Percentiles rank a stretch among this genome's conserved stretches.
Conservation (phyloP, 1,140 invertebrate species). For the Triops cancriformis region DNA sequence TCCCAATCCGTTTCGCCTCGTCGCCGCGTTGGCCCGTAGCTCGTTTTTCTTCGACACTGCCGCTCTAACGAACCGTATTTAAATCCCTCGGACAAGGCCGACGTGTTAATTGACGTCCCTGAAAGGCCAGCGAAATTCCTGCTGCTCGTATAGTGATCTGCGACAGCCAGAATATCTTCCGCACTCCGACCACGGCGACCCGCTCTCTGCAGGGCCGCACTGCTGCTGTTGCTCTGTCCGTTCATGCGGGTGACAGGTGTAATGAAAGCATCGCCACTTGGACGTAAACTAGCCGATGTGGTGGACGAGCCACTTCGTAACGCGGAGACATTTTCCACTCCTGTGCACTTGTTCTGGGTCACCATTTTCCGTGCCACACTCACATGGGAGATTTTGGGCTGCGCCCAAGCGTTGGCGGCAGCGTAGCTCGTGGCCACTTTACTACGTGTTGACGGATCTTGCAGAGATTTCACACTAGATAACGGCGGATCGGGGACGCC, state of each 20-base stretch:
- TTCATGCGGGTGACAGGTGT: not conserved
- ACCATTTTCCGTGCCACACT: not conserved
- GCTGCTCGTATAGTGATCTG: not conserved
- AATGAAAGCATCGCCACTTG: not conserved
- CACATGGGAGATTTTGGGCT: not conserved
- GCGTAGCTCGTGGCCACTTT: not conserved
- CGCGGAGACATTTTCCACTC: not conserved
- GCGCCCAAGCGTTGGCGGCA: not conserved
- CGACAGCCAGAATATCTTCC: constrained; percentile 23
- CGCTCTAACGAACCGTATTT: constrained; percentile 27
- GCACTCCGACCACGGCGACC: constrained; percentile 23
- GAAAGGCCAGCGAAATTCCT: not conserved
- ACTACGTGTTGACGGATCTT: not conserved
- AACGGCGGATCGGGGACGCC: not conserved
- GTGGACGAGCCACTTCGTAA: not conserved
- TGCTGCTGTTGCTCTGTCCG: not conserved
- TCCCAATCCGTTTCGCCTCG: constrained; percentile 29
- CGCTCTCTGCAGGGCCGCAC: not conserved
- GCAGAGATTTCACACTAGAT: not conserved
- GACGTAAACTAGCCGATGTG: not conserved
- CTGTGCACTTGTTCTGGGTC: not conserved
- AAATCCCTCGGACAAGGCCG: constrained; percentile 19
- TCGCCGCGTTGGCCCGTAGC: constrained; percentile 15
- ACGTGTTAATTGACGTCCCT: constrained; percentile 1
- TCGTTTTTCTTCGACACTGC: constrained; percentile 18